Conservation (phyloP, 2,113 vertebrate genomes). For the Chascanopsetta lugubris region DNA sequence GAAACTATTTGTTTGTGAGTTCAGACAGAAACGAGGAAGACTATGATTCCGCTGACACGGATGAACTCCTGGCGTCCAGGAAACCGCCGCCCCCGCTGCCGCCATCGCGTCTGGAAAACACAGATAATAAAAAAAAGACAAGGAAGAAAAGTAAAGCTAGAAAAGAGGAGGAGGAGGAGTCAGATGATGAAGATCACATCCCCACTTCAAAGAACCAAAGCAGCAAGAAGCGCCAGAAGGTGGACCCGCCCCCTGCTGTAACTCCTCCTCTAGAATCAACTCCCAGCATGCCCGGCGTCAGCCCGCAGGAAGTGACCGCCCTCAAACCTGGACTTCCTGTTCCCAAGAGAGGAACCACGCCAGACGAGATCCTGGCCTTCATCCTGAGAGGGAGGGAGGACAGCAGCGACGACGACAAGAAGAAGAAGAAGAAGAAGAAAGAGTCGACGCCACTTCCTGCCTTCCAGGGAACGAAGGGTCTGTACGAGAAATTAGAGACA, state of each 20-base stretch:
- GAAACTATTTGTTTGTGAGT: conserved; percentile 5
- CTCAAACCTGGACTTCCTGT: accelerated
- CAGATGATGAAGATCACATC: conserved; percentile 86
- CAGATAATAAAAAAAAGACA: conserved; percentile 4
- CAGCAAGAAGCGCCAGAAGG: conserved; percentile 8
- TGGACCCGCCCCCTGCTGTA: not conserved
- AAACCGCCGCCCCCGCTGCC: conserved; percentile 26
- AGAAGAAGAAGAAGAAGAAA: conserved; percentile 65
- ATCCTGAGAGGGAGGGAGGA: conserved; percentile 83
- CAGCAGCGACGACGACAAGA: conserved; percentile 56
- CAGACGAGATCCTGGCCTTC: conserved; percentile 87
- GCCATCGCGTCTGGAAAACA: not conserved
- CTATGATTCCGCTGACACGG: conserved; percentile 89
- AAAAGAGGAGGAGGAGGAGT: conserved; percentile 51
- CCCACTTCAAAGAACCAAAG: conserved; percentile 7
- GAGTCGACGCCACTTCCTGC: too few species aligned
- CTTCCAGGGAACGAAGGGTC: conserved; percentile 83
- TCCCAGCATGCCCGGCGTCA: conserved; percentile 17
- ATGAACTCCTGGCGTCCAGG: conserved; percentile 86
- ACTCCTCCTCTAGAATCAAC: conserved; percentile 13
- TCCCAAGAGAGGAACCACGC: conserved; percentile 71
- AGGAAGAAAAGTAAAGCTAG: conserved; percentile 21
- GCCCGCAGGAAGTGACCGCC: not conserved
- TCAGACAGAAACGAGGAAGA: conserved; percentile 48
- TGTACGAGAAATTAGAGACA: conserved; percentile 40